These are phyloP conservation scores for Cervus canadensis DNA, from an alignment of 2,113 vertebrate genomes.

Conservation along the genomic window DNA sequence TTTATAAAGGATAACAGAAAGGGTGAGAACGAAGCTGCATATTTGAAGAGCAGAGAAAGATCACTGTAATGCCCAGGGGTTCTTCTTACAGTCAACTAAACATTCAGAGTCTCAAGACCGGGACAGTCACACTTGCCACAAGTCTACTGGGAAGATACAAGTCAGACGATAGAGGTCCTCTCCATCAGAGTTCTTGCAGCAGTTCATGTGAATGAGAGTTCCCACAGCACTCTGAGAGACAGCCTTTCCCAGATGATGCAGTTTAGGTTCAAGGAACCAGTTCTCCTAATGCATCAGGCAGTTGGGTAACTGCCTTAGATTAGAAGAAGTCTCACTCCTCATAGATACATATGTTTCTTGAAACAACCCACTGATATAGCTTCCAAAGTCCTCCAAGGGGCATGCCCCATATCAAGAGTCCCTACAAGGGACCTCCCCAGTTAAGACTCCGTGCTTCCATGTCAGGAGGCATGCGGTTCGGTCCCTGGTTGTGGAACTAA, in stretches of 20 bases:
- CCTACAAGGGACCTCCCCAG: not conserved
- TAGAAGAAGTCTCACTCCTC: not conserved
- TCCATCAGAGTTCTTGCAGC: not conserved
- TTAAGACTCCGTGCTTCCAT: not conserved
- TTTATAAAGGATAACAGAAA: not conserved
- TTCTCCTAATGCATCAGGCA: not conserved
- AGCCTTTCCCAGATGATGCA: not conserved
- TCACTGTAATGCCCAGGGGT: not conserved
- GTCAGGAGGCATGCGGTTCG: not conserved
- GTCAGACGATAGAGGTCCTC: not conserved
- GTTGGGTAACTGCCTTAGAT: not conserved
- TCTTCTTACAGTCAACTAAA: not conserved
- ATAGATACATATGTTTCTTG: not conserved
- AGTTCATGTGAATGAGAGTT: not conserved
- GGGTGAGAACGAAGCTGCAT: not conserved
- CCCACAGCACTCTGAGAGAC: not conserved
- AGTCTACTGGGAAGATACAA: not conserved
- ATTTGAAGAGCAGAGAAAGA: not conserved
- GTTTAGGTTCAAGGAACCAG: not conserved
- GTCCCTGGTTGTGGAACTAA: not conserved
- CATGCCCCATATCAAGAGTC: not conserved
- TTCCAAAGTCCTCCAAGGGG: not conserved
- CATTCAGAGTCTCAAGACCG: not conserved
- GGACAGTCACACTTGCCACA: not conserved
- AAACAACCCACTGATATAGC: not conserved